A percentile compares a stretch with the other conserved stretches of the same genome.
Conservation (phyloP, 2,888 invertebrate species). For the Cybosia mesomella region DNA sequence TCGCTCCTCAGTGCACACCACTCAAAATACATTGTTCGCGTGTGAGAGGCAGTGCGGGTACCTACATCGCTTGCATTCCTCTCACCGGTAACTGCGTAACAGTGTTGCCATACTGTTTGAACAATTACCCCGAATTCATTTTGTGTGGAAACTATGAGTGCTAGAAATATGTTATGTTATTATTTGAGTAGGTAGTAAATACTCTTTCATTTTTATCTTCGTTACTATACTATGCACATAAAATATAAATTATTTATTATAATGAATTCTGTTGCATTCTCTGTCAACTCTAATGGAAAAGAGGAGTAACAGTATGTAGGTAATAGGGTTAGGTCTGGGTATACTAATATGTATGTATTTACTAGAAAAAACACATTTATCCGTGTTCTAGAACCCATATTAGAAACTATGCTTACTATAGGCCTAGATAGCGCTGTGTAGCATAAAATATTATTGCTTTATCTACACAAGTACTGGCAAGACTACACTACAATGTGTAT, state of each 20-base stretch:
- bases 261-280: neutral
- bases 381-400: too few relatives aligned
- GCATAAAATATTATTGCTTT: too few relatives aligned
- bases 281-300: too few relatives aligned
- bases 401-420: too few relatives aligned
- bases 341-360: too few relatives aligned
- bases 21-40: constrained; percentile 53
- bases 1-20: constrained; percentile 45
- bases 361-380: too few relatives aligned
- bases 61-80: constrained; percentile 79
- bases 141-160: neutral
- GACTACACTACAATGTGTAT: constrained; percentile 3
- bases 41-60: constrained; percentile 66
- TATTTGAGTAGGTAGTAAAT: neutral
- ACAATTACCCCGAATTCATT: constrained; percentile 10
- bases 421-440: too few relatives aligned
- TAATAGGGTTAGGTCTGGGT: too few relatives aligned
- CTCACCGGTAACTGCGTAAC: constrained; percentile 58
- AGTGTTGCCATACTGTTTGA: constrained; percentile 27
- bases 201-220: neutral
- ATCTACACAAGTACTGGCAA: constrained; percentile 13
- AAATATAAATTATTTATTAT: constrained; percentile 5
- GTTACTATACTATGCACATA: neutral
- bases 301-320: too few relatives aligned
- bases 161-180: neutral